Percentiles rank a stretch among this genome's conserved stretches.
These are phyloP conservation scores for Rhamphomyia laevipes DNA, from an alignment of 2,888 invertebrate genomes.

Conservation along the genomic window DNA sequence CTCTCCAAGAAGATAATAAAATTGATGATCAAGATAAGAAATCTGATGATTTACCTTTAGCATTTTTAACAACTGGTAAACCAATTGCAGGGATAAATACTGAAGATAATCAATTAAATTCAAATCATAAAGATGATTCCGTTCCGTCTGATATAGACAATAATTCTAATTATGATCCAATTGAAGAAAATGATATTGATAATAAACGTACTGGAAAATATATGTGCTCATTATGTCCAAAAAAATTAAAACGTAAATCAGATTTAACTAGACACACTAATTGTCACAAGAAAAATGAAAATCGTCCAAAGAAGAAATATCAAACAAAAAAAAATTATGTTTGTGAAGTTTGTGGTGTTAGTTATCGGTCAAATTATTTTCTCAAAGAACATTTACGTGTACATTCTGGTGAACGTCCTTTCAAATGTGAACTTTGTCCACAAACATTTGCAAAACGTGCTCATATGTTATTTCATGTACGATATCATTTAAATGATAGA, in stretches of 20 bases:
- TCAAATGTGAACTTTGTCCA: background rate
- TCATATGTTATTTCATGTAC: background rate
- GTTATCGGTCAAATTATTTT: background rate
- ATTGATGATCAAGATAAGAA: background rate
- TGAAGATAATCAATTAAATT: background rate
- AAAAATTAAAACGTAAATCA: background rate
- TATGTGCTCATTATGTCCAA: background rate
- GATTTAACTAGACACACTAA: background rate
- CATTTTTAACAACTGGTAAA: background rate
- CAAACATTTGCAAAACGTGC: background rate
- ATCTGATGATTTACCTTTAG: background rate
- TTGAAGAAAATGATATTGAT: background rate
- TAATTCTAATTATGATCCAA: background rate
- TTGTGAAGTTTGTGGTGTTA: background rate
- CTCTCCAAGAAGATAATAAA: background rate
- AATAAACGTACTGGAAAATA: background rate
- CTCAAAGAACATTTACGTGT: background rate
- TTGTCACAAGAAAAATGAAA: background rate
- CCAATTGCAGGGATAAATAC: background rate
- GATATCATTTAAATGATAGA: background rate
- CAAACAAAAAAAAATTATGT: background rate
- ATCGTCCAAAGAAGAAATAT: background rate
- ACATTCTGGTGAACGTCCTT: background rate
- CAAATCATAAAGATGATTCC: too few relatives aligned
- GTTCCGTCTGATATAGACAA: background rate